phyloP scores from a whole-genome alignment of 2,113 vertebrate genomes.

The Hyperopisus bebe region DNA sequence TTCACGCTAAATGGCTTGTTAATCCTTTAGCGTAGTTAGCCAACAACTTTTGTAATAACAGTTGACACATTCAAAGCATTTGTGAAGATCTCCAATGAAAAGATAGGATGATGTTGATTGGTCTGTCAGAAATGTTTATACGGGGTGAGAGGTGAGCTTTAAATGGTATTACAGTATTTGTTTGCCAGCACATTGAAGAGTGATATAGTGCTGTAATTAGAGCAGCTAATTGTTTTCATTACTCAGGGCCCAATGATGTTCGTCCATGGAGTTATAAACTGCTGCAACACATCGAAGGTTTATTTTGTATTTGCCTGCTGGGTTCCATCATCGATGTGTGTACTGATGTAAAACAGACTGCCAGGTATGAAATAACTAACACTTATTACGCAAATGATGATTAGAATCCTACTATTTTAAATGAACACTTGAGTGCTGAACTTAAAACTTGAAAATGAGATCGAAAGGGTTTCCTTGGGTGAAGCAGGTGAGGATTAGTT shows the following conservation, averaged over 20 bases:
- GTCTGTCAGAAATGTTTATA: conserved; percentile 18
- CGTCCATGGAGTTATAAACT: not conserved
- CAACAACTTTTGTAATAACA: not conserved
- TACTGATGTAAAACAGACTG: conserved; percentile 4
- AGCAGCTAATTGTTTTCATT: conserved; percentile 64
- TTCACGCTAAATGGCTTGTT: not conserved
- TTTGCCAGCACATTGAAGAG: conserved; percentile 48
- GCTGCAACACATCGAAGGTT: not conserved
- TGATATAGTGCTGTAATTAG: conserved; percentile 62
- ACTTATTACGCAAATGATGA: not conserved
- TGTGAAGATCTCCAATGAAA: not conserved
- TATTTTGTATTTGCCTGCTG: conserved; percentile 5
- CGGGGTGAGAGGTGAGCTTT: not conserved
- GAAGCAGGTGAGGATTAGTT: not conserved
- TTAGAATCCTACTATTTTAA: not conserved
- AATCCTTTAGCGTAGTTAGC: not conserved
- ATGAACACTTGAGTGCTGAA: not conserved
- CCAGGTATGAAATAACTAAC: not conserved
- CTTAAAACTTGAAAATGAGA: not conserved
- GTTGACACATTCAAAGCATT: not conserved
- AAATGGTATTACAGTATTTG: conserved; percentile 14
- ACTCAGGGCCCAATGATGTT: conserved; percentile 39
- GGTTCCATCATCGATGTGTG: not conserved
- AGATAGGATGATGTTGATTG: not conserved
- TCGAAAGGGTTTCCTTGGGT: conserved; percentile 1